Evolutionary conservation across 2,113 vertebrate genomes (phyloP), one percentile per base, ranked within the genome.

Genomic region (Campylomormyrus numenius): DNA sequence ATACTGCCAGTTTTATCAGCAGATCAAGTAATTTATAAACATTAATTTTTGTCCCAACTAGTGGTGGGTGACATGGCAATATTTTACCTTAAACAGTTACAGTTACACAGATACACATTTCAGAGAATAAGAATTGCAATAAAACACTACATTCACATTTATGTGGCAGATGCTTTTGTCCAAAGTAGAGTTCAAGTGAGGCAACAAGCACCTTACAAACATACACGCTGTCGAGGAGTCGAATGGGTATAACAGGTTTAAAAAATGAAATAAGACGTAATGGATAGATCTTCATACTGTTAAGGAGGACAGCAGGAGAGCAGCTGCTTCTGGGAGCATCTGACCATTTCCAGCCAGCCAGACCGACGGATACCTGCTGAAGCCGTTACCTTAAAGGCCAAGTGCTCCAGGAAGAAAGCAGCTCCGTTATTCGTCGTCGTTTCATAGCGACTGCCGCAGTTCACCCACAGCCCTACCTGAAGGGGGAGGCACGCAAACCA

Each of bases 391-490:
- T 99, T 99, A 92, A 99, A 98, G 89, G 97, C 97, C 96, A 99
- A 92, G 91, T 99, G 98, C 90, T 99, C 98, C 94, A 99, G 21
- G 70, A 99, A 98, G 93, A 98, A 98, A 2, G 96, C 96, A 0
- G 96, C 94, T 10, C 98, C 98, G 0, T 97, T 99, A 93, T 97
- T 98, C 93, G 96, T 98, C 21, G 97, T 92, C 0, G 91, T 94
- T 91, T 99, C 98, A 86, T 97, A 95, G 49, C 98, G 97, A 93
- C 98, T 99, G 70, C 98, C 98, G 0, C 89, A 92, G 9, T 93
- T 90, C 9, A 99, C 97, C 97, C 97, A 99, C 86, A 99, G 91
- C 0, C 98, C 98, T 31, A 99, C 98, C 98, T 99, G 48, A 90
- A 70, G 83, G 88, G 88, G 66, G 91, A 66, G 90, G 90, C 92